phyloP scores from a whole-genome alignment of 2,888 invertebrate genomes.

The Torymus auratus region DNA sequence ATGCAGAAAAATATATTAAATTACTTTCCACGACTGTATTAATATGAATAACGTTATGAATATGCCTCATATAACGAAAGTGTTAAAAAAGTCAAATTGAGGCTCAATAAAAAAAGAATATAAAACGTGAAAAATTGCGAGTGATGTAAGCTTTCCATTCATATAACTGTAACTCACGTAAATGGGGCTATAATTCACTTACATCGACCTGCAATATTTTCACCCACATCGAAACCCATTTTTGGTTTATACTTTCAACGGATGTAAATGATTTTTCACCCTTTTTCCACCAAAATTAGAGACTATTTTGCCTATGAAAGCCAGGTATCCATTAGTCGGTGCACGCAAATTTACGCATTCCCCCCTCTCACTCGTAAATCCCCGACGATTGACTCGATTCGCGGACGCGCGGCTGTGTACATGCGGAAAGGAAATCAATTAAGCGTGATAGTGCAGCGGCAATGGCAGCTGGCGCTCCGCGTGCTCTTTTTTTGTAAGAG shows the following conservation, averaged over 20 bases:
- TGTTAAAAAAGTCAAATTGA: too few species aligned
- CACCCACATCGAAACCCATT: neutral
- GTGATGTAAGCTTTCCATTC: too few species aligned
- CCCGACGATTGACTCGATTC: slow-evolving; percentile 51
- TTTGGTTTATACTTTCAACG: neutral
- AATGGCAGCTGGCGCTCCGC: neutral
- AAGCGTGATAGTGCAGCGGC: slow-evolving; percentile 34
- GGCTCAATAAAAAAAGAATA: too few species aligned
- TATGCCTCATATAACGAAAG: too few species aligned
- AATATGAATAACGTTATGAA: too few species aligned
- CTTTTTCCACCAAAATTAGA: too few species aligned
- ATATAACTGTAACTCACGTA: neutral
- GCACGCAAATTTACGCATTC: slow-evolving; percentile 25
- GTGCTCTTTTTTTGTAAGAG: slow-evolving; percentile 24
- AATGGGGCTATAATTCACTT: neutral
- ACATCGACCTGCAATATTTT: neutral
- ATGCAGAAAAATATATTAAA: too few species aligned
- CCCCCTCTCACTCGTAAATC: slow-evolving; percentile 35
- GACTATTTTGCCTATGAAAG: neutral
- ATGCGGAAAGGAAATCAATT: slow-evolving; percentile 55
- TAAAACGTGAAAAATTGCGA: too few species aligned
- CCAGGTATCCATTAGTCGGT: slow-evolving; percentile 29
- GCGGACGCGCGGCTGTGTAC: neutral
- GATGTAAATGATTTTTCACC: neutral
- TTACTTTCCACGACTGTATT: too few species aligned